Base-by-base conservation (phyloP, 2,113 vertebrate species). In the Opisthocomus hoazin region DNA sequence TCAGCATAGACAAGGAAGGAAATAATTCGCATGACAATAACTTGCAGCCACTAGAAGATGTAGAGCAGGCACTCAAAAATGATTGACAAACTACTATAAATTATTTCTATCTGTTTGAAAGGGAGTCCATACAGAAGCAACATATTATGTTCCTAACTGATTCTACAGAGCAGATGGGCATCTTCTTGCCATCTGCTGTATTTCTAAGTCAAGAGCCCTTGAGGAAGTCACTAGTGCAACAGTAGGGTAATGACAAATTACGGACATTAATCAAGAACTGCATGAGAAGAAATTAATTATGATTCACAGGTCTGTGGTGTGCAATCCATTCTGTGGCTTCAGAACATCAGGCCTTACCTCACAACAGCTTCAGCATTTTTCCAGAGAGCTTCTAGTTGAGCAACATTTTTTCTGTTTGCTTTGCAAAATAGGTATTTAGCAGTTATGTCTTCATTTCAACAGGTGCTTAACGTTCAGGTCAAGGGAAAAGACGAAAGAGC, bases 131-230 rank as follows among this genome's bases (percentile, higher is more conserved):
- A 46, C 14, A 79, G 57, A 85, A 91, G 10, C 29, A 93, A 56
- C 3, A 63, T 43, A 58, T 29, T 84, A 85, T 89, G 21, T 48
- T 89, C 85, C 77, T 83, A 51, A 61, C 17, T 73, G 76, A 79
- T 74, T 78, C 10, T 36, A 45, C 63, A 87, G 37, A 95, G 77
- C 82, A 92, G 65, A 64, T 20, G 10, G 76, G 56, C 46, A 73
- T 93, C 80, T 95, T 79, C 68, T 68, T 91, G 81, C 70, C 90
- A 94, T 96, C 85, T 97, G 94, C 77, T 96, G 41, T 80, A 53
- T 90, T 95, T 91, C 51, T 70, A 90, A 90, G 21, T 89, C 63
- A 84, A 89, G 84, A 94, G 60, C 36, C 89, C 84, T 95, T 96
- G 74, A 96, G 65, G 74, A 92, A 36, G 15, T 94, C 83, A 77